Evolutionary conservation across 2,888 invertebrate genomes (phyloP), one percentile per base, ranked within the genome.

Genomic region (Plebejus anna): DNA sequence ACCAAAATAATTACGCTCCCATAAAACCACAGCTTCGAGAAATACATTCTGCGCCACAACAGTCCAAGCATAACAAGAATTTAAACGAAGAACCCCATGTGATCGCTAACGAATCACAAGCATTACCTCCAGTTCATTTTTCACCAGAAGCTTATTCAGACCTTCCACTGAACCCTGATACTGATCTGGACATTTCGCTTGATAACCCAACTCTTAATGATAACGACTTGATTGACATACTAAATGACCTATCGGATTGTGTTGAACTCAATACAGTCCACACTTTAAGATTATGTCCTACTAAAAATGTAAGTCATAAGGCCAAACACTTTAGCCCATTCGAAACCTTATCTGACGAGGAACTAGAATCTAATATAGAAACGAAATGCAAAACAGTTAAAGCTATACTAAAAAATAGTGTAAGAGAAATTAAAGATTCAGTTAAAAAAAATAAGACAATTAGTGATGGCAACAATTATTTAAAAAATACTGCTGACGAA

Each of bases 251-350:
- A 61, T 79, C 80, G 9, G 82, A 84, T 76, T 86, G 86, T 72
- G 80, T 84, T 55, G 81, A 85, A 76, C 80, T 85, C 22, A 81
- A 85, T 75, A 79, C 83, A 61, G 78, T 83, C 51, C 78, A 83
- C 61, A 79, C 82, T 79, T 82, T 81, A 32, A 83, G 82, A 78
- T 78, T 80, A 76, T 78, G 75, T 76, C 32, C 32, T 4, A 36
- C 2, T 9, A 66, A 81, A 76, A 78, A 78, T 16, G 81, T 81
- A 76, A 77, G 81, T 66, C 76, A 79, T 42, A 55, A 82, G 76
- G 80, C 83, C 36, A 78, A 79, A 78, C 77, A 79, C 0, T 38
- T 75, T 22, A 13, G 38, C n/a, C 22, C 80, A 82, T 70, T 75
- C 83, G 61, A 80, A 81, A 72, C 57, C n/a, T 16, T 78, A 38